These are phyloP conservation scores for Caiman crocodilus DNA, from an alignment of 2,797 vertebrate genomes.

Conservation along the genomic window DNA sequence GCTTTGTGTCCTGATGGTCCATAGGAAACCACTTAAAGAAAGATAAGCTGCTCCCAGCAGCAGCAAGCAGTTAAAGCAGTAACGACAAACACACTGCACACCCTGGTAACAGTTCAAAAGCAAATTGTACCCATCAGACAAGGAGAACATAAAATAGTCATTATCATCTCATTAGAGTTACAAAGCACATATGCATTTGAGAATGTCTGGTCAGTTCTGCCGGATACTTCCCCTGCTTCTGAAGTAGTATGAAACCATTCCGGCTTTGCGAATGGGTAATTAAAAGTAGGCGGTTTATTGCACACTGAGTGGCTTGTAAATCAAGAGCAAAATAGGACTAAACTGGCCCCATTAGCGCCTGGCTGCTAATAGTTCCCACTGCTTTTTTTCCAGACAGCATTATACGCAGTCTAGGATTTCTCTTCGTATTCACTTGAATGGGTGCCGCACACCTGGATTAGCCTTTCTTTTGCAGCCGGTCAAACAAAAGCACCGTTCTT, in stretches of 20 bases:
- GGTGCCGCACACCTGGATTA: background rate
- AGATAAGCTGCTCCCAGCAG: background rate
- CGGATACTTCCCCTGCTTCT: fast-evolving
- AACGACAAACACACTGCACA: background rate
- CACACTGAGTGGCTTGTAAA: background rate
- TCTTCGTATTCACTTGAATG: background rate
- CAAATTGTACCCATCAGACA: background rate
- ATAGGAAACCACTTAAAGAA: background rate
- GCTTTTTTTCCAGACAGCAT: background rate
- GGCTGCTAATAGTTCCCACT: constrained; percentile 8
- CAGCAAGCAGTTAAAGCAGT: background rate
- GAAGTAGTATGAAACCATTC: background rate
- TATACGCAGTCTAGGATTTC: background rate
- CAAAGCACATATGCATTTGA: fast-evolving
- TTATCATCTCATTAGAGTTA: background rate
- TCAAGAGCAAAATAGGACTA: background rate
- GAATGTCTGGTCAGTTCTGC: background rate
- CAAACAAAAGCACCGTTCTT: background rate
- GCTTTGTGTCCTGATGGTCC: background rate
- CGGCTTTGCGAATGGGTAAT: constrained; percentile 18
- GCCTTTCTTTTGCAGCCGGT: background rate
- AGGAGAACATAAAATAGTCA: background rate
- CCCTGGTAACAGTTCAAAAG: background rate
- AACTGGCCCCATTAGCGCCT: background rate
- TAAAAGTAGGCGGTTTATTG: constrained; percentile 5